A percentile compares a stretch with the other conserved stretches of the same genome.
Evolutionary conservation across 2,113 vertebrate genomes (phyloP).

Genomic region (Zapus hudsonius): DNA sequence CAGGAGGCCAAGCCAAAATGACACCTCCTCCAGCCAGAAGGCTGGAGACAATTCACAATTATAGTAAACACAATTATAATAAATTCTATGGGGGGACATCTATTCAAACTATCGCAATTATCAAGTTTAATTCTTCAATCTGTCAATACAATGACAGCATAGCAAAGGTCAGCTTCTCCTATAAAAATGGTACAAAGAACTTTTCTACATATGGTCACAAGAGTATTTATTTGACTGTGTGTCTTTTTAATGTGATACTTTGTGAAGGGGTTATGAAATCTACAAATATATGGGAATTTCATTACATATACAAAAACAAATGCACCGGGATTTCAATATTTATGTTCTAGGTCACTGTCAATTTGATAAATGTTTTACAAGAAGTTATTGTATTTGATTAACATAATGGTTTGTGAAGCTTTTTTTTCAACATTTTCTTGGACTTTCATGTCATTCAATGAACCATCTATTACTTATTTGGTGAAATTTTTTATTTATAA

Average conservation of each 20-base stretch:
- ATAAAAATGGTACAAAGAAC: neutral
- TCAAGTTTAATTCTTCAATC: neutral
- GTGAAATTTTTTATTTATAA: neutral
- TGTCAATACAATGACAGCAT: conserved; percentile 40
- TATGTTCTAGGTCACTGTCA: neutral
- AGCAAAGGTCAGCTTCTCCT: conserved; percentile 32
- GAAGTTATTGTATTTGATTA: neutral
- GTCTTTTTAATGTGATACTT: neutral
- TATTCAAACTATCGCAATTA: no score
- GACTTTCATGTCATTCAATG: neutral
- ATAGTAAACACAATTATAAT: no score
- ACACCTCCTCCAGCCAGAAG: no score
- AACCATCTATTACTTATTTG: neutral
- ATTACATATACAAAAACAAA: neutral
- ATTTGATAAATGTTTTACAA: neutral
- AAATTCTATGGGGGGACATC: no score
- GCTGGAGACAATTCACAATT: no score
- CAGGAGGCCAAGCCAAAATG: no score
- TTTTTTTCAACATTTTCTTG: neutral
- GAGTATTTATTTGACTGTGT: neutral
- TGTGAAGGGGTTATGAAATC: neutral
- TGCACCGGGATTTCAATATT: neutral
- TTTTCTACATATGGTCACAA: neutral
- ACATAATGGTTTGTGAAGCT: neutral
- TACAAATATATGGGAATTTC: neutral